Percentiles rank a stretch among this genome's conserved stretches.
These are phyloP conservation scores for Scelioninae gen. 1 DNA, from an alignment of 2,888 invertebrate genomes.

Conservation along the genomic window DNA sequence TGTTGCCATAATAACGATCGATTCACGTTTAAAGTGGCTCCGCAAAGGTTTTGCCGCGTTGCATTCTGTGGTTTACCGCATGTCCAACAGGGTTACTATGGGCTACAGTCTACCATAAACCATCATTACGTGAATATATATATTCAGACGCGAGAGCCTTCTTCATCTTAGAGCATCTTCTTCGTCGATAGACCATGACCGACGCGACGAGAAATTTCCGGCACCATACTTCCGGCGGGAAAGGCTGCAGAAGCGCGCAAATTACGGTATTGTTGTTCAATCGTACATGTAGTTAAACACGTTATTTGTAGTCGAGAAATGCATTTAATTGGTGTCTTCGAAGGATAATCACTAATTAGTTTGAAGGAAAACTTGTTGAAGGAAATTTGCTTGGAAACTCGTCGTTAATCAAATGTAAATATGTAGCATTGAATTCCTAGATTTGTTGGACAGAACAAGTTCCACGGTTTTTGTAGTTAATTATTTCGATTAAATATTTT, in stretches of 20 bases:
- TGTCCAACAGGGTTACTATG: conserved; percentile 82
- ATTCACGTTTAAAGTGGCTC: conserved; percentile 73
- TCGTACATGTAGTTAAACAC: conserved; percentile 24
- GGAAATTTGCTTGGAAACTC: too few relatives aligned
- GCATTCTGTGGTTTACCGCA: conserved; percentile 84
- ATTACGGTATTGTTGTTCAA: conserved; percentile 40
- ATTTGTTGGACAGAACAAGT: too few relatives aligned
- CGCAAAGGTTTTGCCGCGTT: conserved; percentile 79
- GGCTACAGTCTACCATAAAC: conserved; percentile 77
- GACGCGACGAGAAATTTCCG: conserved; percentile 79
- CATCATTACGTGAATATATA: conserved; percentile 81
- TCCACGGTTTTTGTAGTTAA: too few relatives aligned
- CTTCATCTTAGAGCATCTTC: conserved; percentile 64
- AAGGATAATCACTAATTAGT: too few relatives aligned
- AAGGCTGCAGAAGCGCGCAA: conserved; percentile 44
- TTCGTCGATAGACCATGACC: conserved; percentile 76
- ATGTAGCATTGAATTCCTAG: too few relatives aligned
- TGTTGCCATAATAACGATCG: conserved; percentile 68
- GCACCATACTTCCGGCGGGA: conserved; percentile 76
- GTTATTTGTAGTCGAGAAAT: conserved; percentile 4
- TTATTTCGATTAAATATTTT: not conserved
- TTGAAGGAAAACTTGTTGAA: too few relatives aligned
- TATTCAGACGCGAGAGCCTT: conserved; percentile 73
- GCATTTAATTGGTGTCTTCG: too few relatives aligned
- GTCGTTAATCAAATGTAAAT: too few relatives aligned